phyloP scores from a whole-genome alignment of 2,113 vertebrate species.

The Turdus rufiventris region DNA sequence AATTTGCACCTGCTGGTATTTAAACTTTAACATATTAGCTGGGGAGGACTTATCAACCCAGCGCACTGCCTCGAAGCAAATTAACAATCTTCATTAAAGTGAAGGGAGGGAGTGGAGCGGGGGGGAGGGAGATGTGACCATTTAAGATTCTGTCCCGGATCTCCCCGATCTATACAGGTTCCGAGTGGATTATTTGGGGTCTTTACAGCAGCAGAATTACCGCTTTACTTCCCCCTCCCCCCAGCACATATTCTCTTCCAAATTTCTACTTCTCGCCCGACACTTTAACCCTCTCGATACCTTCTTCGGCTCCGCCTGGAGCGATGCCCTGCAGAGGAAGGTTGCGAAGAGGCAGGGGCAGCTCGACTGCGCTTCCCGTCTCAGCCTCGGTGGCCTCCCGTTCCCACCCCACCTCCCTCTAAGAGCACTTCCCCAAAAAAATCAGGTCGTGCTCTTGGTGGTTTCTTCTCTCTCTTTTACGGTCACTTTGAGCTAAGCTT shows the following conservation, averaged over 20 bases:
- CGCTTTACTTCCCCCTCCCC: background rate
- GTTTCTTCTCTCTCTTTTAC: background rate
- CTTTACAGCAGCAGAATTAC: background rate
- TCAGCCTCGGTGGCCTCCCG: background rate
- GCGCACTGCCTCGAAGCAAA: conserved; percentile 6
- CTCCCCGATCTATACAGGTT: background rate
- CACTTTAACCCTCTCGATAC: background rate
- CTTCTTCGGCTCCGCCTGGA: background rate
- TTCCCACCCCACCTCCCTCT: background rate
- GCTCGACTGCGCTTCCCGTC: background rate
- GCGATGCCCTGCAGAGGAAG: background rate
- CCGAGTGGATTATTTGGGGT: background rate
- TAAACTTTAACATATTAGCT: conserved; percentile 46
- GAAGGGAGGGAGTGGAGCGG: background rate
- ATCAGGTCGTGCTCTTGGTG: background rate
- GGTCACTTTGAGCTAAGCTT: background rate
- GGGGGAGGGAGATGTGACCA: background rate
- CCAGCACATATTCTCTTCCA: background rate
- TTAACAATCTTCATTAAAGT: conserved; percentile 29
- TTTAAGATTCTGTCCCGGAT: background rate
- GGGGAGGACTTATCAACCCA: conserved; percentile 27
- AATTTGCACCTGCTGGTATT: conserved; percentile 54
- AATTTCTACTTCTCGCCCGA: background rate
- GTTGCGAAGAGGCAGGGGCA: background rate
- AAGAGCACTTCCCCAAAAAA: background rate